Percentiles rank a stretch among this genome's conserved stretches.
Conservation (phyloP, 2,888 invertebrate genomes). For the Seira ritae region DNA sequence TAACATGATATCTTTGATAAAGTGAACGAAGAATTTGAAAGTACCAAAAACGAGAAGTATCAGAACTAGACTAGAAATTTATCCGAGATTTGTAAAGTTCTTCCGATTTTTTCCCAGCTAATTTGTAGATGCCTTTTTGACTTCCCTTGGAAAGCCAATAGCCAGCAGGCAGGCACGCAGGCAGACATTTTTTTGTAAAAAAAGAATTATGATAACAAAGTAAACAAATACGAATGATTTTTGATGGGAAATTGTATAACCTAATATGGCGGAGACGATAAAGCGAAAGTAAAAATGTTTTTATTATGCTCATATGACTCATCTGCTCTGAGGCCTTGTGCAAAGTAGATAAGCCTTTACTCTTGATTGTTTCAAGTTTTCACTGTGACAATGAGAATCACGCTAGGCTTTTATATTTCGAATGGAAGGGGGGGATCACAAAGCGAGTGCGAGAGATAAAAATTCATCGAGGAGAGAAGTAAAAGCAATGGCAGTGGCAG, state of each 20-base stretch:
- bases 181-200: not conserved
- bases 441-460: not conserved
- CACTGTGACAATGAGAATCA: not conserved
- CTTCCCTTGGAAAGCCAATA: not conserved
- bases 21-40: too few species aligned
- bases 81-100: not conserved
- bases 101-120: not conserved
- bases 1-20: too few species aligned
- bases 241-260: not conserved
- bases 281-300: not conserved
- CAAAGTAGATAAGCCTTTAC: not conserved
- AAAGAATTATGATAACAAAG: not conserved
- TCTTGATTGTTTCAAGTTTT: not conserved
- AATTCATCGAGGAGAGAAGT: not conserved
- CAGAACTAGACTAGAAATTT: too few species aligned
- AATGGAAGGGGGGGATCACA: not conserved
- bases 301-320: slow-evolving; percentile 3
- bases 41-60: too few species aligned
- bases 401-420: not conserved
- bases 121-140: not conserved
- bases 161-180: slow-evolving; percentile 12
- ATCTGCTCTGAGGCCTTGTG: not conserved
- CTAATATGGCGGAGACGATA: not conserved
- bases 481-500: not conserved
- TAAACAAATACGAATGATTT: not conserved